Conservation (phyloP, 1,140 invertebrate species). For the Brachionus plicatilis region DNA sequence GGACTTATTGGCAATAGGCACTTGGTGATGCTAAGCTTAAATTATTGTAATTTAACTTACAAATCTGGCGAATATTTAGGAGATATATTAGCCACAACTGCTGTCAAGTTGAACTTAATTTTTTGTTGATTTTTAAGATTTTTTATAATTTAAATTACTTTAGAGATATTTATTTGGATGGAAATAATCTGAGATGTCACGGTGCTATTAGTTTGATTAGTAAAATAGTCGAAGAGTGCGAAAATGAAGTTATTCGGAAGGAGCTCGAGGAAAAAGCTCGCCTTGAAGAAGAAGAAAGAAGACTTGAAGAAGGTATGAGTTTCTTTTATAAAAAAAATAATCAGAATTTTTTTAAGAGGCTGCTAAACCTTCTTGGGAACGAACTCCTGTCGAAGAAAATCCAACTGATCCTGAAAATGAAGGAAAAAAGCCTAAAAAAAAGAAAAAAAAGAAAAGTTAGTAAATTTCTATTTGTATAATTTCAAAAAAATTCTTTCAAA, state of each 20-base stretch:
- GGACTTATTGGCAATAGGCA: slow-evolving; percentile 49
- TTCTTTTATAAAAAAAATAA: no score
- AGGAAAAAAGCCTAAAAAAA: slow-evolving; percentile 14
- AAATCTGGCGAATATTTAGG: slow-evolving; percentile 40
- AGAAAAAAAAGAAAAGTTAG: slow-evolving; percentile 47
- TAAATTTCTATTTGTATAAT: background rate
- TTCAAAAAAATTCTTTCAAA: background rate
- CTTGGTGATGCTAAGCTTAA: slow-evolving; percentile 49
- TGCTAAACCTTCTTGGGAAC: slow-evolving; percentile 27
- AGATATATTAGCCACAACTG: slow-evolving; percentile 48
- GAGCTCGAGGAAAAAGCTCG: slow-evolving; percentile 47
- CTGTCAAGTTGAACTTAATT: slow-evolving; percentile 46
- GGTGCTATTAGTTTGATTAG: slow-evolving; percentile 50
- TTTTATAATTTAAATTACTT: background rate
- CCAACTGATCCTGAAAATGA: background rate
- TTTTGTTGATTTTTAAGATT: background rate
- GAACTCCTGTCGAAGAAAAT: background rate
- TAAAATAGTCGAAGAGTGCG: slow-evolving; percentile 50
- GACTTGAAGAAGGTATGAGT: background rate
- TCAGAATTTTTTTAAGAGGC: background rate
- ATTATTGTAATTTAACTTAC: slow-evolving; percentile 41
- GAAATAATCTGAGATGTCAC: slow-evolving; percentile 52
- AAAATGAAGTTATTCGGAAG: slow-evolving; percentile 47
- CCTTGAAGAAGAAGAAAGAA: slow-evolving; percentile 47
- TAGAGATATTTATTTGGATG: slow-evolving; percentile 54